phyloP scores from a whole-genome alignment of 2,113 vertebrate genomes.

The Herpetotheres cachinnans region DNA sequence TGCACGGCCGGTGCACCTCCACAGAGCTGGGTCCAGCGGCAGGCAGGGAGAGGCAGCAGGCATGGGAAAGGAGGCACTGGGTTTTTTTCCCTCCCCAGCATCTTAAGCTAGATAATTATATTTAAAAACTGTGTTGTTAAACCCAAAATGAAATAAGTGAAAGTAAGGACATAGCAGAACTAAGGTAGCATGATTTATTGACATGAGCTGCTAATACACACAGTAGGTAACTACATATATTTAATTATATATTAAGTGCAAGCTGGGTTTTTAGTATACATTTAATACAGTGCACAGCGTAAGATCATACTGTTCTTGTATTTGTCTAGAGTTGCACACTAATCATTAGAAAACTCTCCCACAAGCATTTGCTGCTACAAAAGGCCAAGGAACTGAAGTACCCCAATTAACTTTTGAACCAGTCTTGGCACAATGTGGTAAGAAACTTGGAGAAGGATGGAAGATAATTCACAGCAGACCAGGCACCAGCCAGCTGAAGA shows the following conservation, averaged over 20 bases:
- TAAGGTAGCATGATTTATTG: constrained; percentile 44
- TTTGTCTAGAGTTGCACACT: not conserved
- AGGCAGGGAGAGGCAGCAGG: not conserved
- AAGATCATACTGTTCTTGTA: not conserved
- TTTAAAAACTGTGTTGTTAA: not conserved
- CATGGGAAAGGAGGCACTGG: not conserved
- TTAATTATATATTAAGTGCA: not conserved
- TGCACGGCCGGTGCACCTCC: fast-evolving
- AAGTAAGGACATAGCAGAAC: not conserved
- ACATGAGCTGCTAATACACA: not conserved
- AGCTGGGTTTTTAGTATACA: not conserved
- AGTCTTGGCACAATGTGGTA: not conserved
- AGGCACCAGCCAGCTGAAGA: not conserved
- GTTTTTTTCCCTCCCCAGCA: not conserved
- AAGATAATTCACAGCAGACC: not conserved
- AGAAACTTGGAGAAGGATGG: not conserved
- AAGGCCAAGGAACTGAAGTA: not conserved
- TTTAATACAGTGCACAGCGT: not conserved
- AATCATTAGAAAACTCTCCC: not conserved
- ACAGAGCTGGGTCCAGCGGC: fast-evolving
- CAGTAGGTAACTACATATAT: not conserved
- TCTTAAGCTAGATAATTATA: not conserved
- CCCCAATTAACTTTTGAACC: not conserved
- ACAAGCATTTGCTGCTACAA: not conserved
- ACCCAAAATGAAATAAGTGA: not conserved